phyloP scores from a whole-genome alignment of 2,113 vertebrate genomes.

The Corapipo altera region DNA sequence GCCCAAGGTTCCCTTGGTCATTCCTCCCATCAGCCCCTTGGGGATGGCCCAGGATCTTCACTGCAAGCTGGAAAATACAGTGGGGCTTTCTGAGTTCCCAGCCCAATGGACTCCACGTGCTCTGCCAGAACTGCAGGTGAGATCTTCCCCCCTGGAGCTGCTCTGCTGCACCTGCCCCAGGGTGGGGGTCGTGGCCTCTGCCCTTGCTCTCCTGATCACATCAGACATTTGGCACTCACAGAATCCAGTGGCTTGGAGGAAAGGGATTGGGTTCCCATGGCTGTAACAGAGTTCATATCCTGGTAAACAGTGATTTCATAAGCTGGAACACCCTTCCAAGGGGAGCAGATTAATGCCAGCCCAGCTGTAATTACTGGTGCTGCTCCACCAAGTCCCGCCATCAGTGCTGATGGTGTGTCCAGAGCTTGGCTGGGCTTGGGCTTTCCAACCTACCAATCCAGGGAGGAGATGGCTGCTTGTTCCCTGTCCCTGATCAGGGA shows the following conservation, averaged over 20 bases:
- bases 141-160: background rate
- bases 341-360: background rate
- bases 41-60: background rate
- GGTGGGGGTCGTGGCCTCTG: background rate
- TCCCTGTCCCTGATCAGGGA: slow-evolving; percentile 20
- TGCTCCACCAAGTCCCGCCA: background rate
- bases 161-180: background rate
- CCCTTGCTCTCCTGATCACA: background rate
- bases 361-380: background rate
- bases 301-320: background rate
- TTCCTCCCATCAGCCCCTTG: slow-evolving; percentile 20
- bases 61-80: background rate
- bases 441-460: background rate
- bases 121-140: slow-evolving; percentile 68
- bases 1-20: background rate
- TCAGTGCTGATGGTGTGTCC: background rate
- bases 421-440: background rate
- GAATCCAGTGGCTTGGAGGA: background rate
- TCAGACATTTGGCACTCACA: background rate
- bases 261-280: background rate
- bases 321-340: background rate
- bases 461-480: background rate
- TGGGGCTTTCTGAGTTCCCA: slow-evolving; percentile 24
- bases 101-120: slow-evolving; percentile 6
- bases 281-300: background rate